phyloP scores from a whole-genome alignment of 2,113 vertebrate species.

The Ceyx melanurus region DNA sequence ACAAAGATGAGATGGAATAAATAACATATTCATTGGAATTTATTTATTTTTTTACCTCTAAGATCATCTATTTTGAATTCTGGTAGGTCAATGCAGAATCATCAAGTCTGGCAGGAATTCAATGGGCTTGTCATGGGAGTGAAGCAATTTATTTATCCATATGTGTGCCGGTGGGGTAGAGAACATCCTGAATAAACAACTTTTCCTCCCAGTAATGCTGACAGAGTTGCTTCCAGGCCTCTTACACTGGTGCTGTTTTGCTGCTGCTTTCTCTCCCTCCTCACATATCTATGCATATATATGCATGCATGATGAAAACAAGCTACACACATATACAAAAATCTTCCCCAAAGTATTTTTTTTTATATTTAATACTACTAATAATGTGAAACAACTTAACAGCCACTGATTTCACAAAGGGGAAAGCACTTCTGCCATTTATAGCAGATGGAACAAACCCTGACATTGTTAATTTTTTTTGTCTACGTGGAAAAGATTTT shows the following conservation, averaged over 20 bases:
- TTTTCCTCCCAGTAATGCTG: background rate
- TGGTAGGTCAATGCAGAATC: constrained; percentile 28
- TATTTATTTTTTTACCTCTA: background rate
- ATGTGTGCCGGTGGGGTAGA: constrained; percentile 19
- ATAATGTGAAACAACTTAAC: background rate
- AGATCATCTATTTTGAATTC: constrained; percentile 28
- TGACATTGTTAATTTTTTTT: background rate
- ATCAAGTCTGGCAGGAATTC: constrained; percentile 15
- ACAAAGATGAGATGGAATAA: constrained; percentile 1
- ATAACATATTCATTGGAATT: background rate
- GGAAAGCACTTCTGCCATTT: background rate
- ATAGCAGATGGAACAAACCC: background rate
- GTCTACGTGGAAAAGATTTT: background rate
- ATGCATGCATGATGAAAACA: background rate
- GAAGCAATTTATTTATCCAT: constrained; percentile 29
- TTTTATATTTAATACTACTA: background rate
- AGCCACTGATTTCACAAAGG: background rate
- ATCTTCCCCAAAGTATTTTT: background rate
- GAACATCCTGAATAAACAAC: constrained; percentile 16
- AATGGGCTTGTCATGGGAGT: background rate
- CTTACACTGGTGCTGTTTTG: background rate
- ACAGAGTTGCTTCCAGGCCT: background rate
- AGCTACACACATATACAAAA: background rate
- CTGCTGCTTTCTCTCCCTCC: background rate
- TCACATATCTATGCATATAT: background rate